Conservation (phyloP, 2,113 vertebrate genomes). For the Cottus gobio region DNA sequence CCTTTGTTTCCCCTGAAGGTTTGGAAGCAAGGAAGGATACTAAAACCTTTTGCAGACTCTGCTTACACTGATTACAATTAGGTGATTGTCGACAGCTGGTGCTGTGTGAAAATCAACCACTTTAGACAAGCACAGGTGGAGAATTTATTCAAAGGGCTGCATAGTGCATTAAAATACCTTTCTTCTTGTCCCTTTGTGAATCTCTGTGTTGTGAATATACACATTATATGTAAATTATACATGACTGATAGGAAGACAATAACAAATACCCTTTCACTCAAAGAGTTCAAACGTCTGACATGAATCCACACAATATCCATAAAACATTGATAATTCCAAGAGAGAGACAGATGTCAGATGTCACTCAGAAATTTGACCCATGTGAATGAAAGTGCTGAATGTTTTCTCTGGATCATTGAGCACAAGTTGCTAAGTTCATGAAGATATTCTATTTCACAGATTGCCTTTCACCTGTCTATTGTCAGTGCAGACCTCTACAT, state of each 20-base stretch:
- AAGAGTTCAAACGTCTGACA: neutral
- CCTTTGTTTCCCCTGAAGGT: neutral
- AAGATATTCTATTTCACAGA: conserved; percentile 39
- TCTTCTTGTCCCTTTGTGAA: neutral
- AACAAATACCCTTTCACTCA: neutral
- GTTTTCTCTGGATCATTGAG: conserved; percentile 36
- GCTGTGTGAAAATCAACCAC: conserved; percentile 26
- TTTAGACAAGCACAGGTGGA: conserved; percentile 35
- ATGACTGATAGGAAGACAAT: neutral
- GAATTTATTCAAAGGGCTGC: neutral
- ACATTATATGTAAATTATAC: neutral
- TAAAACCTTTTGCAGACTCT: neutral
- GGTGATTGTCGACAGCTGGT: conserved; percentile 61
- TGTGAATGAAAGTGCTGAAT: conserved; percentile 31
- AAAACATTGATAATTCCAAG: conserved; percentile 2
- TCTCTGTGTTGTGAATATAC: neutral
- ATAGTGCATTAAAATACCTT: neutral
- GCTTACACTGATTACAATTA: conserved; percentile 11
- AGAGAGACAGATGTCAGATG: conserved; percentile 21
- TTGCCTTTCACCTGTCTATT: conserved; percentile 37
- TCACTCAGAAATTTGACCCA: conserved; percentile 30
- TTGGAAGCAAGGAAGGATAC: neutral
- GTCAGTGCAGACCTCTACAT: neutral
- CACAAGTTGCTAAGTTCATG: conserved; percentile 24
- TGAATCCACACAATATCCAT: neutral